phyloP scores from a whole-genome alignment of 2,113 vertebrate genomes.

The Phoenicopterus ruber region DNA sequence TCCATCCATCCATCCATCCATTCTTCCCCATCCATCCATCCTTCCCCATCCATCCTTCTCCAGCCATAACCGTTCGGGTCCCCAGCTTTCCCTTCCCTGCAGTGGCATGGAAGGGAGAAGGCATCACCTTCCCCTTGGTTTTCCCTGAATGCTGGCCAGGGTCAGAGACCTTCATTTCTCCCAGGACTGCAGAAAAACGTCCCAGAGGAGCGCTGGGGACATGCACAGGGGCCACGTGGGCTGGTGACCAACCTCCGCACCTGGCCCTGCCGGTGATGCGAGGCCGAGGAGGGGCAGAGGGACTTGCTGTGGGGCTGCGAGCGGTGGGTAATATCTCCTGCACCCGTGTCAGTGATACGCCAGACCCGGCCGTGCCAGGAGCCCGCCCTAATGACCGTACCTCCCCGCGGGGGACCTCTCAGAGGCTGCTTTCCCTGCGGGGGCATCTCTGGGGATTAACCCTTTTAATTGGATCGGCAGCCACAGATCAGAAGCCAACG shows the following conservation, averaged over 20 bases:
- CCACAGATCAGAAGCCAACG: neutral
- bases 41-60: neutral
- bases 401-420: neutral
- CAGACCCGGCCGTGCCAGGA: neutral
- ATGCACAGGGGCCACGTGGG: accelerated
- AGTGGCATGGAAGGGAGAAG: too few species aligned
- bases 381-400: neutral
- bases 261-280: accelerated
- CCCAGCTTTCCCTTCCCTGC: neutral
- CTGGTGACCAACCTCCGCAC: neutral
- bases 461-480: conserved; percentile 27
- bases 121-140: neutral
- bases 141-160: too few species aligned
- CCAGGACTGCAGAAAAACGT: accelerated
- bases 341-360: accelerated
- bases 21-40: neutral
- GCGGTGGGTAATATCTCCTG: neutral
- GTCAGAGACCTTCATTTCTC: neutral
- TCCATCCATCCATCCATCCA: neutral
- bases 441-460: neutral
- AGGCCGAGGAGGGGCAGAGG: neutral
- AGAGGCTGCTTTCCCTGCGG: neutral
- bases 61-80: neutral
- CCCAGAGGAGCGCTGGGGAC: neutral
- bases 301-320: neutral